These are phyloP conservation scores for Tanytarsus gracilentus DNA, from an alignment of 2,888 invertebrate species.

Conservation along the genomic window DNA sequence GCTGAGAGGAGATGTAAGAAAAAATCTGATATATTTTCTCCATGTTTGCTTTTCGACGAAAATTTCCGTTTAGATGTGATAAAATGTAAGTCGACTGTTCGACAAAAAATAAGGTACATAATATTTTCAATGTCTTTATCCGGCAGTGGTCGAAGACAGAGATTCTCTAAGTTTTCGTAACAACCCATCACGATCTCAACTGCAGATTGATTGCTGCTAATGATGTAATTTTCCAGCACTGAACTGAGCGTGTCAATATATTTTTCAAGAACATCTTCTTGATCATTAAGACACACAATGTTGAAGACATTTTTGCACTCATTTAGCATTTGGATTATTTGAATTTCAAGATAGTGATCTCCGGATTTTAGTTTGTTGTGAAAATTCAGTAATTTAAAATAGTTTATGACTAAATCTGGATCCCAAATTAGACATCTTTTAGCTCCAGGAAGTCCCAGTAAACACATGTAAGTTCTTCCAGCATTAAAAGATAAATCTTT, in stretches of 20 bases:
- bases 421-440: conserved; percentile 18
- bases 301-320: conserved; percentile 23
- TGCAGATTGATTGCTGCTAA: background rate
- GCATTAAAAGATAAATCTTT: conserved; percentile 17
- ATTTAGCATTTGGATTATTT: conserved; percentile 23
- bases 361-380: background rate
- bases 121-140: conserved; percentile 19
- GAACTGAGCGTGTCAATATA: conserved; percentile 6
- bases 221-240: background rate
- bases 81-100: conserved; percentile 19
- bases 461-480: conserved; percentile 8
- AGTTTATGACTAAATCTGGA: background rate
- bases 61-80: background rate
- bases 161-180: conserved; percentile 13
- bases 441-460: conserved; percentile 12
- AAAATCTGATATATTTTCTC: conserved; percentile 17
- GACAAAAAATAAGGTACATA: conserved; percentile 16
- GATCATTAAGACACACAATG: conserved; percentile 18
- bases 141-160: conserved; percentile 12
- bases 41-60: background rate
- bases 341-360: conserved; percentile 16
- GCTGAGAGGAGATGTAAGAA: conserved; percentile 9
- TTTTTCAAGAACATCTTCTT: conserved; percentile 17
- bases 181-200: conserved; percentile 15
- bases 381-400: conserved; percentile 3